These are phyloP conservation scores for Nothocercus julius DNA, from an alignment of 2,113 vertebrate species.

Conservation along the genomic window DNA sequence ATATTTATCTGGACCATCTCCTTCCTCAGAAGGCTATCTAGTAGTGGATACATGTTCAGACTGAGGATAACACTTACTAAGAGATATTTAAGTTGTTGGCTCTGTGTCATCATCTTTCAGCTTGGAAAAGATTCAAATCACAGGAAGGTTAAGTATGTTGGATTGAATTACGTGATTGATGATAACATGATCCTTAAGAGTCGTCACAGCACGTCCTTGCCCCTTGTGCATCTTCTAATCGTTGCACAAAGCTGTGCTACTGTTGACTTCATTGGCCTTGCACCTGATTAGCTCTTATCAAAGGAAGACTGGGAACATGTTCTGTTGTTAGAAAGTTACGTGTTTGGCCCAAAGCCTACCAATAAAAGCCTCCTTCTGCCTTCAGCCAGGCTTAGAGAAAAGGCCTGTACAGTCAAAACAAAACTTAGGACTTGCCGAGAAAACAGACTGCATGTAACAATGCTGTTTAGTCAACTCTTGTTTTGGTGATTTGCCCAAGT, in stretches of 20 bases:
- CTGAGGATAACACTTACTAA: not conserved
- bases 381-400: not conserved
- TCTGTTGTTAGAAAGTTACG: not conserved
- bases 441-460: not conserved
- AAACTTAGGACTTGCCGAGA: not conserved
- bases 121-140: constrained; percentile 13
- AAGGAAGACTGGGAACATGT: not conserved
- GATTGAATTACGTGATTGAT: not conserved
- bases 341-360: not conserved
- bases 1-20: not conserved
- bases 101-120: not conserved
- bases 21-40: not conserved
- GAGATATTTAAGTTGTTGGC: not conserved
- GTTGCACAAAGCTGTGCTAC: not conserved
- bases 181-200: not conserved
- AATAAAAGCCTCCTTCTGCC: not conserved
- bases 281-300: not conserved
- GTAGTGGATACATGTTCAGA: not conserved
- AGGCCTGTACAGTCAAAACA: not conserved
- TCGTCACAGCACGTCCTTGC: not conserved
- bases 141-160: constrained; percentile 25
- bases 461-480: not conserved
- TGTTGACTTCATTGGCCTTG: not conserved
- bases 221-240: not conserved
- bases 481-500: not conserved